A percentile compares a stretch with the other conserved stretches of the same genome.
phyloP scores from a whole-genome alignment of 2,797 vertebrate species.

The Gorsachius magnificus region DNA sequence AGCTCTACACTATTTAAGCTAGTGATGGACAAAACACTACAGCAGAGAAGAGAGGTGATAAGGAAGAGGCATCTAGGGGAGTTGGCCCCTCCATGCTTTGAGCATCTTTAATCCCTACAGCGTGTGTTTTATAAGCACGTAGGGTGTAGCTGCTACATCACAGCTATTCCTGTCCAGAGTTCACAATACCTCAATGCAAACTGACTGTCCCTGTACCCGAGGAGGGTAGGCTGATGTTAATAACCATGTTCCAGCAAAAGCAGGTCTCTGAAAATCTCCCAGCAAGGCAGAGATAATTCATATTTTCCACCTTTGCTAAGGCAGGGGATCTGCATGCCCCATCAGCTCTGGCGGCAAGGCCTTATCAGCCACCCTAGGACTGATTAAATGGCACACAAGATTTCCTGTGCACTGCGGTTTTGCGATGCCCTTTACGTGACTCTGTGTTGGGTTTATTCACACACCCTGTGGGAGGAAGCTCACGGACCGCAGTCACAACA shows the following conservation, averaged over 20 bases:
- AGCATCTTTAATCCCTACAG: neutral
- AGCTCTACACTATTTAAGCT: neutral
- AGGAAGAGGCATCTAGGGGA: neutral
- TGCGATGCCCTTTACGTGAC: neutral
- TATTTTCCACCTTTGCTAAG: neutral
- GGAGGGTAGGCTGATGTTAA: neutral
- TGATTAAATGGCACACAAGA: rapidly evolving
- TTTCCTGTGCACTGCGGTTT: neutral
- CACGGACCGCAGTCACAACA: neutral
- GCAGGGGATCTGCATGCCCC: neutral
- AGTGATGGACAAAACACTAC: neutral
- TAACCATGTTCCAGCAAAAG: neutral
- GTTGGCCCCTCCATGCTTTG: neutral
- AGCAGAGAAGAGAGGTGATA: neutral
- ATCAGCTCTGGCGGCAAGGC: neutral
- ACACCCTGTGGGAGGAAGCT: neutral
- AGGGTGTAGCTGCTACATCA: neutral
- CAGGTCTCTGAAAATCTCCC: neutral
- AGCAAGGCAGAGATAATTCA: neutral
- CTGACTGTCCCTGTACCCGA: neutral
- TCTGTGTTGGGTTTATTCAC: neutral
- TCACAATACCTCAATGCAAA: neutral
- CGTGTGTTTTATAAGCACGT: rapidly evolving
- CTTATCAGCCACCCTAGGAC: neutral
- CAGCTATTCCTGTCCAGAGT: neutral